Evolutionary conservation across 2,888 invertebrate species (phyloP), one percentile per base, ranked within the genome.

Genomic region (Eremobia ochroleuca): DNA sequence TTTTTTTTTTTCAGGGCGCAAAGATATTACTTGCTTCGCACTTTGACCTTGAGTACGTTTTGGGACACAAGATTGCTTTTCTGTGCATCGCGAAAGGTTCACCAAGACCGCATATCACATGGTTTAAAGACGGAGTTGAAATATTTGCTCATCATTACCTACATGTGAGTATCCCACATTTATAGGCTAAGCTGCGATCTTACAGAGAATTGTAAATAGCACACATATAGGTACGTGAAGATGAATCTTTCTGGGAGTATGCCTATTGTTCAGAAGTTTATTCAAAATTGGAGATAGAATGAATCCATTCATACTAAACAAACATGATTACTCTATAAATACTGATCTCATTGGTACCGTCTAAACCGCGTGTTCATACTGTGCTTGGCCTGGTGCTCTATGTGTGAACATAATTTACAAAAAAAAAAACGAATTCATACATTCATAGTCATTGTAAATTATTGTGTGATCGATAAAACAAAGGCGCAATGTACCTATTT

Each of bases 91-190:
- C 99, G 0, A 98, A 98, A 91, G 99, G 99, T 1, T 98, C 98
- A 85, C 99, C 99, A 0, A 97, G 99, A 65, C 99, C 99, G 0
- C 98, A 98, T 87, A 99, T 99, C 84, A 99, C 99, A 34, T 99
- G 99, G 99, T 99, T 98, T 94, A 99, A 99, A 94, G 99, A 99
- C 93, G 99, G 99, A 49, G 98, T 98, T 28, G 99, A 99, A 95
- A 98, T 99, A 92, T 99, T 98, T 91, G 98, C 98, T 46, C 99
- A 99, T 96, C 97, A 98, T 76, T 99, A 99, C 93, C 97, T 99
- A 92, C 98, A 99, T 93, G 99, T 98, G 94, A 97, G 98, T 97
- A 87, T 11, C 43, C 5, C 11, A 34, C 40, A 52, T 59, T 75
- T 37, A 37, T 37, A 31, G 59, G 21, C 34, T 64, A 64, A 70